Conservation (phyloP, 1,140 invertebrate species). For the Dysdera silvatica region DNA sequence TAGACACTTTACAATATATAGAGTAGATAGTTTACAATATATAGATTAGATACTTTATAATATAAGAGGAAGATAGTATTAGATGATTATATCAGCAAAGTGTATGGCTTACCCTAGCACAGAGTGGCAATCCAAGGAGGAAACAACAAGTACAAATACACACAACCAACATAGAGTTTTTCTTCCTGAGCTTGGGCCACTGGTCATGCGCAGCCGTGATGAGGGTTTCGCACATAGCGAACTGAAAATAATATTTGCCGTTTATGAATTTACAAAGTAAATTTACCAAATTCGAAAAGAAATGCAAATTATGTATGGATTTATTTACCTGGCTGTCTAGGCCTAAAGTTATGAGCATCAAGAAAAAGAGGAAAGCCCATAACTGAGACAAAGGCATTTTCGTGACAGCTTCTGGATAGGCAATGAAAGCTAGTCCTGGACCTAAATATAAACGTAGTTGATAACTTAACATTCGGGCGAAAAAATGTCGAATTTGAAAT, state of each 20-base stretch:
- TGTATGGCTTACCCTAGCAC: not conserved
- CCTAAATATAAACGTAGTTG: slow-evolving; percentile 29
- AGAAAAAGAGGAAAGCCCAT: slow-evolving; percentile 47
- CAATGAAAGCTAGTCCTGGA: slow-evolving; percentile 44
- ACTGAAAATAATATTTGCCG: too few relatives aligned
- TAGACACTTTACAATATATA: too few relatives aligned
- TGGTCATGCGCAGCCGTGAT: not conserved
- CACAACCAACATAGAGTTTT: not conserved
- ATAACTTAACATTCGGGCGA: too few relatives aligned
- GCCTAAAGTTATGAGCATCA: slow-evolving; percentile 47
- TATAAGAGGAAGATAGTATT: too few relatives aligned
- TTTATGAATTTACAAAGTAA: too few relatives aligned
- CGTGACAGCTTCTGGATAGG: slow-evolving; percentile 45
- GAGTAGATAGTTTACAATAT: too few relatives aligned
- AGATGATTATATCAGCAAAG: not conserved
- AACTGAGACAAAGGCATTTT: slow-evolving; percentile 40
- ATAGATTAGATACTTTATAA: too few relatives aligned
- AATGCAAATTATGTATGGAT: too few relatives aligned
- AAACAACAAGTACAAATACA: not conserved
- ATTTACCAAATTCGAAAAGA: too few relatives aligned
- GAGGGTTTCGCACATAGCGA: slow-evolving; percentile 1
- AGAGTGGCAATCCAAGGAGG: not conserved
- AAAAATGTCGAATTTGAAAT: too few relatives aligned
- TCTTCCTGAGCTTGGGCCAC: not conserved
- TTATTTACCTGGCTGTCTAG: slow-evolving; percentile 53